Evolutionary conservation across 1,140 invertebrate genomes (phyloP), one percentile per base, ranked within the genome.

Genomic region (Lepidurus apus): DNA sequence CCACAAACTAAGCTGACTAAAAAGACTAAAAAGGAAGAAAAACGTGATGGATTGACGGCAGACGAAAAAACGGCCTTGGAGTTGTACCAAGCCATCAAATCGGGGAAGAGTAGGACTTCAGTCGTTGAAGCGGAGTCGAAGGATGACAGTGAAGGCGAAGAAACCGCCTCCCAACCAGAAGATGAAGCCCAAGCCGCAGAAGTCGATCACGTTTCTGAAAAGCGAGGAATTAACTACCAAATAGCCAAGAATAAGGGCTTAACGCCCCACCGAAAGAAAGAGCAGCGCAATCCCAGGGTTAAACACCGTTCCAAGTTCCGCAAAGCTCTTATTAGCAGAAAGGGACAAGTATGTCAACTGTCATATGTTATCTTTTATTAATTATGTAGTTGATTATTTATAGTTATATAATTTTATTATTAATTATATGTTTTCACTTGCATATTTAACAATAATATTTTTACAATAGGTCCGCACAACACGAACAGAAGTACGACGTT

Each of bases 231-330:
- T 81, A 97, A 93, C 21, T 95, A 95, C 84, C 89, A 96, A 89
- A 98, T 98, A 82, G 91, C 92, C 9, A 98, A 98, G 85, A 98
- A 98, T 83, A 97, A 96, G 86, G 96, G 96, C 53, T 87, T 98
- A 1, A 96, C 92, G 53, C 93, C 95, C 11, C 88, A 91, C 81
- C 90, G 94, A 79, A 96, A 94, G 83, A 97, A 96, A 84, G 95
- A 96, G 83, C 89, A 91, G 81, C 89, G 94, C 81, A 98, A 98
- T 90, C 96, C 96, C 0, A 88, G 96, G 83, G 95, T 98, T 0
- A 96, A 96, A 84, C 92, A 97, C 85, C 92, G 93, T 81, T 91
- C 92, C 80, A 98, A 98, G 84, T 98, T 90, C 84, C 89, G 92
- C 75, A 97, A 96, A 86, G 96, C 96, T 0, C 90, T 92, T 80